Evolutionary conservation across 2,797 vertebrate species (phyloP), one percentile per base, ranked within the genome.

Genomic region (Acanthopagrus latus): DNA sequence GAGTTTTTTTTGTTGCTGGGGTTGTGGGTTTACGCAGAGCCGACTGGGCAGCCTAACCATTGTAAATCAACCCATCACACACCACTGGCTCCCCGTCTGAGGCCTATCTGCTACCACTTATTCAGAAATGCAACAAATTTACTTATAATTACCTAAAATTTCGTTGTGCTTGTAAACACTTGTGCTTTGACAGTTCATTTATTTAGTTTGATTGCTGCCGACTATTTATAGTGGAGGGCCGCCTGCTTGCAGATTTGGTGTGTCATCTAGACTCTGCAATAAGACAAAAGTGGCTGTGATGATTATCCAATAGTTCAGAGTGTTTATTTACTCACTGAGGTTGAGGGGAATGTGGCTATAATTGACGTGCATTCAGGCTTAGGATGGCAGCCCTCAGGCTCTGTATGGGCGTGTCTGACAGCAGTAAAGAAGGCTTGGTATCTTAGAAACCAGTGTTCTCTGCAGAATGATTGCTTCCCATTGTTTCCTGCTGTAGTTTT

Each of bases 71-170:
- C 83, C 79, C 46, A 88, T 92, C 92, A 90, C 91, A 88, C 86
- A 66, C 85, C 79, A 73, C 88, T 91, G 87, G 84, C 86, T 86
- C 82, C 76, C 83, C 84, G 89, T 93, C 79, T 79, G 87, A 84
- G 87, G 57, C 69, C 57, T 94, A 94, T 95, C 95, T 96, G 96
- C 93, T 95, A 96, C 92, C 95, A 96, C 94, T 97, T 96, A 96
- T 84, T 91, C 81, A 91, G 88, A 95, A 95, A 95, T 89, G 81
- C 90, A 93, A 94, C 94, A 95, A 86, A 95, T 94, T 95, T 94
- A 91, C 90, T 91, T 91, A 88, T 94, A 96, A 96, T 96, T 77
- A 14, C 92, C 93, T 91, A 90, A 88, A 92, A 95, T 95, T 93
- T 94, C 93, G 91, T 90, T 71, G 71, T 81, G 74, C 89, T 94